Evolutionary conservation across 2,797 vertebrate genomes (phyloP).

Genomic region (Apogon hyalosoma): DNA sequence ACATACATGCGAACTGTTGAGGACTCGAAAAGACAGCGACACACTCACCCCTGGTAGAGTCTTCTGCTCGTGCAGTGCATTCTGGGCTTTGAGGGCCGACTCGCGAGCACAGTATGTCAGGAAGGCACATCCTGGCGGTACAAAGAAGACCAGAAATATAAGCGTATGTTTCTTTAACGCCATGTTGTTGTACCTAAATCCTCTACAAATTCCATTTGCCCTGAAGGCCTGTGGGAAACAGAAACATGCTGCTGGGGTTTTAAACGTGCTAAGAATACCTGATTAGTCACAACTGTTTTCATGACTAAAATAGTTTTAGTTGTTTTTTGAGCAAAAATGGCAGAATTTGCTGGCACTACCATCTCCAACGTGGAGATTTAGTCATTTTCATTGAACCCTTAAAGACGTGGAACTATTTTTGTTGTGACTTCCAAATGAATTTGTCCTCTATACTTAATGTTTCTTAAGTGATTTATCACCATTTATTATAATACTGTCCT

Average conservation of each 20-base stretch:
- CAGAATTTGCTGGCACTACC: not conserved
- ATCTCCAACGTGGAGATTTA: too few species aligned
- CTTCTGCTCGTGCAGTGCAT: slow-evolving; percentile 94
- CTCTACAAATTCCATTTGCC: slow-evolving; percentile 16
- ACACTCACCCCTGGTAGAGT: slow-evolving; percentile 93
- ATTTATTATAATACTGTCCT: too few species aligned
- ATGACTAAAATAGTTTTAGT: slow-evolving; percentile 8
- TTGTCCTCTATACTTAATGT: too few species aligned
- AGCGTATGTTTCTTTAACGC: slow-evolving; percentile 34
- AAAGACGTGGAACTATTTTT: too few species aligned
- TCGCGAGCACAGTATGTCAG: slow-evolving; percentile 93
- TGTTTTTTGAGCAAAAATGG: not conserved
- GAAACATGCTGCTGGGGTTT: slow-evolving; percentile 30
- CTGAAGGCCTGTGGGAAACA: slow-evolving; percentile 22
- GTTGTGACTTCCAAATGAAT: too few species aligned
- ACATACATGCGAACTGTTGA: slow-evolving; percentile 21
- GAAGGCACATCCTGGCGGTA: slow-evolving; percentile 90
- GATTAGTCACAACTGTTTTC: slow-evolving; percentile 14
- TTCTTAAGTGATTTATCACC: too few species aligned
- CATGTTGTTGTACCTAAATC: slow-evolving; percentile 32
- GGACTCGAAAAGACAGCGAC: slow-evolving; percentile 39
- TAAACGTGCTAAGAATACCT: slow-evolving; percentile 32
- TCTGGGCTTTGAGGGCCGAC: slow-evolving; percentile 94
- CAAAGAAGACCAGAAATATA: slow-evolving; percentile 19
- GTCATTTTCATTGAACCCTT: too few species aligned